These are phyloP conservation scores for Macroglossus sobrinus DNA, from an alignment of 2,113 vertebrate species.

Conservation along the genomic window DNA sequence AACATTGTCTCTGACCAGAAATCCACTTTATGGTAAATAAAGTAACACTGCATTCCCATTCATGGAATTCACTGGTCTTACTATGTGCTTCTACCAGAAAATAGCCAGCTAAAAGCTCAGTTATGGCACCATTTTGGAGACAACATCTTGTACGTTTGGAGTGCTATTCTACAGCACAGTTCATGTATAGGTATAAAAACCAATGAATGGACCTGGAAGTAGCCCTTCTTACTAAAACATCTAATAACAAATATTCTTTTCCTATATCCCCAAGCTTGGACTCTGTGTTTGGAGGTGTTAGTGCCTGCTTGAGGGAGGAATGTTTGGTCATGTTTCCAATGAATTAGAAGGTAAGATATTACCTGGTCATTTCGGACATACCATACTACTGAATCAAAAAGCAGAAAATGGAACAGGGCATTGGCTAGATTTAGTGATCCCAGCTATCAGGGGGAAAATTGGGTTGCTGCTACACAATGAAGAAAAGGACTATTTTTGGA, in stretches of 20 bases:
- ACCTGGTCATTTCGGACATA: not conserved
- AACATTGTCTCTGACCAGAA: not conserved
- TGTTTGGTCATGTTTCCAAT: not conserved
- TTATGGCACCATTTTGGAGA: not conserved
- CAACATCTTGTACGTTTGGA: not conserved
- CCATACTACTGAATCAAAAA: not conserved
- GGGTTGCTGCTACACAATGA: not conserved
- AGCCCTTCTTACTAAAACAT: not conserved
- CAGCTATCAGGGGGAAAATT: not conserved
- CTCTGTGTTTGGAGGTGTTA: not conserved
- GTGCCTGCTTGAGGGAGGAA: not conserved
- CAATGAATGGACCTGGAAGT: not conserved
- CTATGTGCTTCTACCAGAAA: not conserved
- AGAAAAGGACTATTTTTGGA: not conserved
- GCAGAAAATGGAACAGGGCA: not conserved
- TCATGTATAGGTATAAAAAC: not conserved
- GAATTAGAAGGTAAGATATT: not conserved
- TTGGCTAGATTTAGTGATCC: not conserved
- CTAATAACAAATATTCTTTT: not conserved
- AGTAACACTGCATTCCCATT: not conserved
- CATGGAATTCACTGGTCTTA: not conserved
- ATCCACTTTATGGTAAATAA: not conserved
- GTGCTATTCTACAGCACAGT: not conserved
- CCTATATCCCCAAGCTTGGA: not conserved
- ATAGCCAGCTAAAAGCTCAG: not conserved